Conservation (phyloP, 2,888 invertebrate genomes). For the Fissipunctia ypsillon region DNA sequence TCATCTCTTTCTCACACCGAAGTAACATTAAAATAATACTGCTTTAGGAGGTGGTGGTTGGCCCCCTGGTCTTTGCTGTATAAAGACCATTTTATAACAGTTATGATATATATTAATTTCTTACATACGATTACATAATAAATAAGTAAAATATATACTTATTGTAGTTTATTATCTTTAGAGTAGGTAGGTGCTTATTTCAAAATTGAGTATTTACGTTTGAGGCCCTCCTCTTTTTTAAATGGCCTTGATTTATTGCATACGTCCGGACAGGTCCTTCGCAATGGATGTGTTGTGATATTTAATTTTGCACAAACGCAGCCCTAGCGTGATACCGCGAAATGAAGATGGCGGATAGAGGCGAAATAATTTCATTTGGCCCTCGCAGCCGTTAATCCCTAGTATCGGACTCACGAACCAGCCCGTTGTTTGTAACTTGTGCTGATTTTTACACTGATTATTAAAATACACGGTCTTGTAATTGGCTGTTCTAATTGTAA, state of each 20-base stretch:
- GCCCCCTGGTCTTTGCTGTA: background rate
- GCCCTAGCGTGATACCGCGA: slow-evolving; percentile 68
- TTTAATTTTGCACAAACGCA: slow-evolving; percentile 38
- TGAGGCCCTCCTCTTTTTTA: no score
- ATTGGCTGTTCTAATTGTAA: slow-evolving; percentile 65
- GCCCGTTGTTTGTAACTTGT: slow-evolving; percentile 62
- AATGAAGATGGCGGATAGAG: slow-evolving; percentile 78
- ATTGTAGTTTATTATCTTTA: no score
- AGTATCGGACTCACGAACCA: slow-evolving; percentile 67
- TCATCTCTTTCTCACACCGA: no score
- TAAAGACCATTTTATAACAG: background rate
- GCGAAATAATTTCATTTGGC: slow-evolving; percentile 83
- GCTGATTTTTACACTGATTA: slow-evolving; percentile 68
- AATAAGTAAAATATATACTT: background rate
- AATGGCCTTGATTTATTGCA: no score
- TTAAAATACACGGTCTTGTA: slow-evolving; percentile 64
- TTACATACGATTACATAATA: background rate
- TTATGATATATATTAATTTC: background rate
- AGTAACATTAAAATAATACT: no score
- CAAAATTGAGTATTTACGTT: no score
- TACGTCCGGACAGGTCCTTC: background rate
- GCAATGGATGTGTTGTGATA: background rate
- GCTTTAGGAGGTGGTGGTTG: no score
- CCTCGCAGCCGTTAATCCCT: slow-evolving; percentile 72
- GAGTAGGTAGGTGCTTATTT: no score